phyloP scores from a whole-genome alignment of 2,113 vertebrate genomes.

The Nothobranchius furzeri region DNA sequence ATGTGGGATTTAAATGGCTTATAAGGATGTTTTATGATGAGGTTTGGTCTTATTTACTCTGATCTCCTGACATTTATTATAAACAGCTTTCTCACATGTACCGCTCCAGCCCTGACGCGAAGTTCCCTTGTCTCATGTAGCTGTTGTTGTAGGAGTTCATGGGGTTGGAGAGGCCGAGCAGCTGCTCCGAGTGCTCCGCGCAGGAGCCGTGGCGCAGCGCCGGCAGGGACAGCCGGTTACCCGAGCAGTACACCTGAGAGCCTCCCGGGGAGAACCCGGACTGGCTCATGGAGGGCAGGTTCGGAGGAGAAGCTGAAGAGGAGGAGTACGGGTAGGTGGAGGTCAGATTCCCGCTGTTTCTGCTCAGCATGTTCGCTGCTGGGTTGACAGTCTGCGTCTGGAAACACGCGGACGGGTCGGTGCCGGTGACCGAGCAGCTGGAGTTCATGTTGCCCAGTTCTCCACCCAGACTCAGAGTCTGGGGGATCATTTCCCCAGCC shows the following conservation, averaged over 20 bases:
- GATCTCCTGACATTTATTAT: background rate
- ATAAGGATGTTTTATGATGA: slow-evolving; percentile 48
- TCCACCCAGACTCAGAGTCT: slow-evolving; percentile 72
- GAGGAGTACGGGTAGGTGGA: slow-evolving; percentile 80
- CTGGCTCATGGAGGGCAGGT: slow-evolving; percentile 79
- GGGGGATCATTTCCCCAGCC: slow-evolving; percentile 74
- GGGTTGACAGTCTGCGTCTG: slow-evolving; percentile 81
- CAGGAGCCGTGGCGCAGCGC: slow-evolving; percentile 78
- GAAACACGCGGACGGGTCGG: slow-evolving; percentile 81
- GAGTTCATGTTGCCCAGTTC: slow-evolving; percentile 76
- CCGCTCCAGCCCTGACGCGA: slow-evolving; percentile 85
- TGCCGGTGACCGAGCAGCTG: slow-evolving; percentile 75
- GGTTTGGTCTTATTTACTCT: slow-evolving; percentile 52
- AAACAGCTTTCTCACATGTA: slow-evolving; percentile 83
- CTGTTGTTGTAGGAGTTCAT: slow-evolving; percentile 83
- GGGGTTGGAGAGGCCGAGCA: slow-evolving; percentile 82
- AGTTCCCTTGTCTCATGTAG: slow-evolving; percentile 89
- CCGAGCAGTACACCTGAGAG: slow-evolving; percentile 85
- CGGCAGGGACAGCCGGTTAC: slow-evolving; percentile 81
- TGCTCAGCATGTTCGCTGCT: slow-evolving; percentile 67
- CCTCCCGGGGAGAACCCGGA: slow-evolving; percentile 80
- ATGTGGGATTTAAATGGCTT: slow-evolving; percentile 43
- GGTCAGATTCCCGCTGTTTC: slow-evolving; percentile 68
- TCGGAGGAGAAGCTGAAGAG: slow-evolving; percentile 82
- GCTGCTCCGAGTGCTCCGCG: slow-evolving; percentile 86